phyloP scores from a whole-genome alignment of 2,888 invertebrate genomes.

The Steromphala cineraria region DNA sequence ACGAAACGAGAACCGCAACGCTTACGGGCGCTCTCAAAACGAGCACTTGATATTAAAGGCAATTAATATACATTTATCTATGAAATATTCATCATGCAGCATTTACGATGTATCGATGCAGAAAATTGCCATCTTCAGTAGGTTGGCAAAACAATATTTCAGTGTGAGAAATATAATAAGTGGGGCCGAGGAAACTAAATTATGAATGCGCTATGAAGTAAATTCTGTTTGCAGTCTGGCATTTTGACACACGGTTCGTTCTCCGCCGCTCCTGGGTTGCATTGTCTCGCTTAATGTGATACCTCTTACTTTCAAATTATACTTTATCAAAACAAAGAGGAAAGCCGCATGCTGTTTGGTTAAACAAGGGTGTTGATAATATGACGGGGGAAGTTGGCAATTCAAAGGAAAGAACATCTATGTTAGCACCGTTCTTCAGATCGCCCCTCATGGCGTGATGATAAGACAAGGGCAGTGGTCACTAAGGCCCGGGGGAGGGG shows the following conservation, averaged over 20 bases:
- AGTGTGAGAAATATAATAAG: conserved; percentile 3
- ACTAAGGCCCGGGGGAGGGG: not conserved
- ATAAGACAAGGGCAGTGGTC: too few species aligned
- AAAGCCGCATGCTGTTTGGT: not conserved
- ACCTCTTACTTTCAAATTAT: conserved; percentile 5
- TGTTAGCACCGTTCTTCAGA: too few species aligned
- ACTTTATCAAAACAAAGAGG: conserved; percentile 1
- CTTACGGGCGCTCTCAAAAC: not conserved
- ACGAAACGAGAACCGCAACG: not conserved
- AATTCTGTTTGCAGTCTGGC: not conserved
- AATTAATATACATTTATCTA: conserved; percentile 10
- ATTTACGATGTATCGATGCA: conserved; percentile 1
- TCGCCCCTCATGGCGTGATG: too few species aligned
- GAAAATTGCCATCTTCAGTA: conserved; percentile 5
- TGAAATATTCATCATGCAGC: not conserved
- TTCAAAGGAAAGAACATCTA: too few species aligned
- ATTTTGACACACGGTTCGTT: not conserved
- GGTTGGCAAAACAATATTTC: not conserved
- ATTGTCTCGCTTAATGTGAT: not conserved
- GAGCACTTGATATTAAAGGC: not conserved
- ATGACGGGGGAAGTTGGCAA: not conserved
- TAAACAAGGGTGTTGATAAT: not conserved
- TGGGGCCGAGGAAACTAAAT: not conserved
- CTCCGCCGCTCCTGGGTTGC: not conserved
- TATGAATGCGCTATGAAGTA: not conserved